Evolutionary conservation across 2,797 vertebrate species (phyloP), one percentile per base, ranked within the genome.

Genomic region (Anabas testudineus): DNA sequence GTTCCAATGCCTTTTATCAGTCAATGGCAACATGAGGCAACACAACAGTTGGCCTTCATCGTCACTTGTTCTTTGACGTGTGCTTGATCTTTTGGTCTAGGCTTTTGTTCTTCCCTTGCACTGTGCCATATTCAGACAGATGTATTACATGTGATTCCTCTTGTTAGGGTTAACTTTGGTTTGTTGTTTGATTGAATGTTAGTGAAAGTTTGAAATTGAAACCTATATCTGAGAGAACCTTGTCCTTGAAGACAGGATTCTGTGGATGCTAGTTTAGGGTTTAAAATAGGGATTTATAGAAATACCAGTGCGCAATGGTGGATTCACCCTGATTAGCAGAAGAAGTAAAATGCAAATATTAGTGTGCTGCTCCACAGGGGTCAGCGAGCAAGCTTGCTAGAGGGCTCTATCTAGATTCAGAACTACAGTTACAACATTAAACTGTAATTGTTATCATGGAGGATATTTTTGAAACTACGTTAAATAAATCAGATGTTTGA

Each of bases 401-500:
- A 37, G 4, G 2, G 5, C 16, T 55, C 2, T n/a, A 10, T 41
- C 10, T 67, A 2, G 48, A 45, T 37, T 8, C 0, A 19, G 14
- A 47, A 37, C 3, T 14, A 28, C 42, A 10, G 15, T 30, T 43
- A 32, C 30, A 15, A 24, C 45, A 12, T 7, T 52, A 19, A 49
- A 47, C 15, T 42, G 30, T 1, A 34, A 13, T 47, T 58, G 18
- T n/a, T 67, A 32, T 64, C 22, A 32, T 16, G 1, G 30, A 55
- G 41, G 46, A 52, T 16, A 21, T 39, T 32, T 24, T 55, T 42
- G 1, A 28, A 74, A 73, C 49, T 52, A 76, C 59, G 18, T 39
- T 53, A 55, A 72, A 82, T n/a, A 66, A 75, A 70, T 74, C 26
- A 32, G 18, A 60, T 70, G 14, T 65, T 56, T 66, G 36, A 68